phyloP scores from a whole-genome alignment of 2,113 vertebrate species.

The Pomatorhinus ruficollis region DNA sequence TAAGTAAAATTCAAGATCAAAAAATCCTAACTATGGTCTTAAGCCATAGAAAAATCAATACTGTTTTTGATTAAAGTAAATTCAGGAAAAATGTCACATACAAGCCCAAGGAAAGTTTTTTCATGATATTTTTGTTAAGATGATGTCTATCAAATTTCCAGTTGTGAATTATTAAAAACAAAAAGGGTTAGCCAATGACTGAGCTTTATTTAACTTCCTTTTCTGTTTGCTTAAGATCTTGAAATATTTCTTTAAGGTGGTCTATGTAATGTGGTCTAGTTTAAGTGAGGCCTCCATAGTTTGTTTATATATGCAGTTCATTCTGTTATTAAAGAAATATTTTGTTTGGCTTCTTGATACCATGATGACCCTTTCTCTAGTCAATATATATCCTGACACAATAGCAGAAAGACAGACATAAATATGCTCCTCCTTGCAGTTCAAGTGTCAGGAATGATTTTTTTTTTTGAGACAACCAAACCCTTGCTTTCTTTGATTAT shows the following conservation, averaged over 20 bases:
- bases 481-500: background rate
- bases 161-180: background rate
- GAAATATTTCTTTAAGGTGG: conserved; percentile 36
- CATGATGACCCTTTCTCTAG: background rate
- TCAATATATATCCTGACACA: background rate
- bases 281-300: background rate
- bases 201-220: background rate
- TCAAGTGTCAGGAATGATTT: background rate
- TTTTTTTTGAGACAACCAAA: background rate
- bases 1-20: background rate
- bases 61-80: background rate
- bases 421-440: background rate
- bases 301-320: background rate
- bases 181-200: background rate
- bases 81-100: background rate
- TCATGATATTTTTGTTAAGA: background rate
- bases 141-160: background rate
- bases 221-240: background rate
- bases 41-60: background rate
- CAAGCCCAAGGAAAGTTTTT: background rate
- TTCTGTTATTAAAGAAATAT: background rate
- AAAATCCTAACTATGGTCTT: background rate
- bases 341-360: background rate
- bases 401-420: background rate
- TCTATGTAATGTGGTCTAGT: background rate